Conservation (phyloP, 2,888 invertebrate genomes). For the Lithophane semibrunnea region DNA sequence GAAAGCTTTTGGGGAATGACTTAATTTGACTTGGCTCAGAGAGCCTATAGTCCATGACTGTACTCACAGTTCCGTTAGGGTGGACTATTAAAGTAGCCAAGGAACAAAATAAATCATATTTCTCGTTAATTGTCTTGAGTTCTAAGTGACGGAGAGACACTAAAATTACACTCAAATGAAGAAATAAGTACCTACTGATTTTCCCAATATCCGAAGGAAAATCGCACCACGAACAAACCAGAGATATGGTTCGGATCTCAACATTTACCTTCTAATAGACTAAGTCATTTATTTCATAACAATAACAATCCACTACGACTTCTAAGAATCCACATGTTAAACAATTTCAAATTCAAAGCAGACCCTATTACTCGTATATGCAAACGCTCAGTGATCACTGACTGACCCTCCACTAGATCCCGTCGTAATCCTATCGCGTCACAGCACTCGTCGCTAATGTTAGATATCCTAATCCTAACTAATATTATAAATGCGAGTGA, state of each 20-base stretch:
- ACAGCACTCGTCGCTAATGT: background rate
- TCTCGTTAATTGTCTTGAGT: background rate
- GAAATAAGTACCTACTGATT: background rate
- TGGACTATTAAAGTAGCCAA: background rate
- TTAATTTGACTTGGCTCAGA: constrained; percentile 12
- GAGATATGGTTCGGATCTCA: background rate
- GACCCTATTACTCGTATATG: background rate
- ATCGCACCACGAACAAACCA: background rate
- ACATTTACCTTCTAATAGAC: background rate
- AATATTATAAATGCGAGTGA: no score
- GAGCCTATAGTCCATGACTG: no score
- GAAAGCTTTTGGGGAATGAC: constrained; percentile 17
- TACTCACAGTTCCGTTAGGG: no score
- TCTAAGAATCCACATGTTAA: background rate
- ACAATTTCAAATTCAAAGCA: constrained; percentile 8
- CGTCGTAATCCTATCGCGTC: background rate
- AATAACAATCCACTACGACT: no score
- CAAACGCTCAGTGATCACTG: constrained; percentile 5
- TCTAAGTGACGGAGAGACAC: background rate
- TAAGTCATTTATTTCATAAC: no score
- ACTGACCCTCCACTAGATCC: background rate
- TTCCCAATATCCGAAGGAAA: background rate
- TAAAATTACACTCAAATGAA: background rate
- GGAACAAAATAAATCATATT: background rate
- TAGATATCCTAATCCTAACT: no score